Conservation (phyloP, 2,797 vertebrate genomes). For the Anabas testudineus region DNA sequence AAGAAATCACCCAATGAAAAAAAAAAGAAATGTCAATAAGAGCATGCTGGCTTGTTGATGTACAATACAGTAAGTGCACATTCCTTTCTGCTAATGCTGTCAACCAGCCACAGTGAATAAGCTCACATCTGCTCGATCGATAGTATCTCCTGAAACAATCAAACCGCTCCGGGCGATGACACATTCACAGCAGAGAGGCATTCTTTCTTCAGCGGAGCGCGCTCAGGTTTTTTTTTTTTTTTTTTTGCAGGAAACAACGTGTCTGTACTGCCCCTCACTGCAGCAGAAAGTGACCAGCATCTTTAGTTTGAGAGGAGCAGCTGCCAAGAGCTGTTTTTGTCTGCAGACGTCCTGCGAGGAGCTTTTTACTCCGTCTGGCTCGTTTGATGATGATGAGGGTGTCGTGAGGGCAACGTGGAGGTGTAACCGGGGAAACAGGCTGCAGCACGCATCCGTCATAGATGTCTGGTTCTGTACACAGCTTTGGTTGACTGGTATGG, state of each 20-base stretch:
- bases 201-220: conserved; percentile 48
- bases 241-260: conserved; percentile 24
- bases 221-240: conserved; percentile 10
- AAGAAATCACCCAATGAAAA: no score
- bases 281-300: conserved; percentile 3
- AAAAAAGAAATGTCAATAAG: neutral
- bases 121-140: conserved; percentile 56
- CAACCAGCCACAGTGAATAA: conserved; percentile 32
- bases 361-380: conserved; percentile 40
- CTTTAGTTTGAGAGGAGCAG: conserved; percentile 11
- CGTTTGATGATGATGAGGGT: conserved; percentile 12
- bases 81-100: conserved; percentile 62
- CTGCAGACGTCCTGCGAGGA: conserved; percentile 13
- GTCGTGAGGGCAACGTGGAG: conserved; percentile 2
- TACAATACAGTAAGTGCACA: conserved; percentile 25
- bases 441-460: conserved; percentile 8
- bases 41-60: conserved; percentile 14
- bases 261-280: neutral
- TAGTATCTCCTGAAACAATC: conserved; percentile 53
- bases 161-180: conserved; percentile 57
- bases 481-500: neutral
- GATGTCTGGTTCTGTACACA: neutral
- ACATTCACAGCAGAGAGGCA: conserved; percentile 38
- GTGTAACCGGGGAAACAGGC: conserved; percentile 29
- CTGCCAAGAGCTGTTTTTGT: neutral